A percentile compares a stretch with the other conserved stretches of the same genome.
phyloP scores from a whole-genome alignment of 2,797 vertebrate species.

The Sebastes trivittatus region DNA sequence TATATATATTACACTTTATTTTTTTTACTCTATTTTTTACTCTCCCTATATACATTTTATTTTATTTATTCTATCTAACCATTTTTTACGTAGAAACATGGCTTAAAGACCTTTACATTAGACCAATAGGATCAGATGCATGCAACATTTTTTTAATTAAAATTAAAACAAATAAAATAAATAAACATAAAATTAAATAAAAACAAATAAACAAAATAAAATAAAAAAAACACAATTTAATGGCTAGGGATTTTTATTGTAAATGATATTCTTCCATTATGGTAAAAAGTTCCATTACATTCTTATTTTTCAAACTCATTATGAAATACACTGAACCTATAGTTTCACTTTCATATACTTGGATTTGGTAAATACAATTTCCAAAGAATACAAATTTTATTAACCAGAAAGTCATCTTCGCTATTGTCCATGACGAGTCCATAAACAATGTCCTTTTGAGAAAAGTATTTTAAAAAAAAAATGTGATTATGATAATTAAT shows the following conservation, averaged over 20 bases:
- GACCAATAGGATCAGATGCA: neutral
- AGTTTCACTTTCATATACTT: neutral
- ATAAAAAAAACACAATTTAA: too few relatives aligned
- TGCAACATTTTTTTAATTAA: too few relatives aligned
- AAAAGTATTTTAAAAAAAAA: neutral
- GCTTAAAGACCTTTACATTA: neutral
- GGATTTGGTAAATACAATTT: neutral
- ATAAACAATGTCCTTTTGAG: neutral
- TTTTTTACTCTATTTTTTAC: neutral
- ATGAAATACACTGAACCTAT: neutral
- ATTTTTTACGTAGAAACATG: neutral
- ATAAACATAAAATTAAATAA: neutral
- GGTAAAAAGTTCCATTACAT: neutral
- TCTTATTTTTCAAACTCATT: neutral
- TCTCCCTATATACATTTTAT: neutral
- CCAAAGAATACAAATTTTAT: neutral
- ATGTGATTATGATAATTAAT: too few relatives aligned
- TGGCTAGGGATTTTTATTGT: neutral
- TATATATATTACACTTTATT: neutral
- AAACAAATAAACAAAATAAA: neutral
- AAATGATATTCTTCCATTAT: neutral
- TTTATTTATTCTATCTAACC: neutral
- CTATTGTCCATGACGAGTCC: neutral
- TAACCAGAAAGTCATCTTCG: neutral
- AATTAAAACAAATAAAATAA: too few relatives aligned